These are phyloP conservation scores for Gallinago paraguaiae DNA, from an alignment of 2,113 vertebrate species.

Conservation along the genomic window DNA sequence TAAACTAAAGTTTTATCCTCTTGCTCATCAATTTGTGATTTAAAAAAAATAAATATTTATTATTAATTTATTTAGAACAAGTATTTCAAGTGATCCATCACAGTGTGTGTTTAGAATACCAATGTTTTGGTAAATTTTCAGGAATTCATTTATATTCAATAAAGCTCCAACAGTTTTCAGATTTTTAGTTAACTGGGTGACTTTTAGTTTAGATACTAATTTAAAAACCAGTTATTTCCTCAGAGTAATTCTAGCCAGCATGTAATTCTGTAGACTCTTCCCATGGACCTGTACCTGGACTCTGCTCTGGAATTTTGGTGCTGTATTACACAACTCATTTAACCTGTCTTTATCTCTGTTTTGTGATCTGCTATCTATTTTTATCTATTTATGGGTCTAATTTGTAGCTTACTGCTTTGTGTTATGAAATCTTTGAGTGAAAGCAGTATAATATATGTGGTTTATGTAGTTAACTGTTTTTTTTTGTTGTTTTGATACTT, in stretches of 20 bases:
- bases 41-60: background rate
- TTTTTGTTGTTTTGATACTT: background rate
- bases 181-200: background rate
- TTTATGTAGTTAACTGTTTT: background rate
- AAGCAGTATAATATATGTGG: background rate
- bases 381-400: background rate
- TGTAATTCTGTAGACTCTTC: background rate
- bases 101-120: background rate
- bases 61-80: background rate
- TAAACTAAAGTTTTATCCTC: background rate
- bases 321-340: background rate
- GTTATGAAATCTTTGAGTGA: background rate
- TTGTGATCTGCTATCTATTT: background rate
- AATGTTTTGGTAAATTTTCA: background rate
- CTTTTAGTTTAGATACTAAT: background rate
- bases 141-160: background rate
- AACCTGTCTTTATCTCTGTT: background rate
- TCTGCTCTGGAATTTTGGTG: background rate
- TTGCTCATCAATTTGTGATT: background rate
- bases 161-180: background rate
- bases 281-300: background rate
- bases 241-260: background rate
- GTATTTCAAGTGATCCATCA: background rate
- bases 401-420: background rate
- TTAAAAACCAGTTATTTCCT: background rate